Conservation (phyloP, 2,797 vertebrate species). For the Malurus leucopterus region DNA sequence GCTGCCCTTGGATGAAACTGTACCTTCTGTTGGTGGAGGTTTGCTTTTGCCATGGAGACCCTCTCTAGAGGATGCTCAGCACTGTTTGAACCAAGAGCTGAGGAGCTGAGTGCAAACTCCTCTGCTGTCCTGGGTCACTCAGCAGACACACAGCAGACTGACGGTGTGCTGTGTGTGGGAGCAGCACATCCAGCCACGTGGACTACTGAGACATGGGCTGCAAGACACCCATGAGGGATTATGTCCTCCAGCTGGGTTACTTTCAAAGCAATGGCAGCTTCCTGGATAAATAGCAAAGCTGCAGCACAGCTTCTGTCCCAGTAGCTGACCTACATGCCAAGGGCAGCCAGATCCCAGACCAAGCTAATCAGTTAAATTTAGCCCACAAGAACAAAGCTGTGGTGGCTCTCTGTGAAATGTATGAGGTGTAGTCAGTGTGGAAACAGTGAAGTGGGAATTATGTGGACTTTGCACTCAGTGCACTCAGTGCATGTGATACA, state of each 20-base stretch:
- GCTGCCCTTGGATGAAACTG: not conserved
- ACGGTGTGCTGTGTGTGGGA: rapidly evolving
- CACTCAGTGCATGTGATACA: not conserved
- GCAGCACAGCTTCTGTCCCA: not conserved
- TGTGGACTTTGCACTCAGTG: not conserved
- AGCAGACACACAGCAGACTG: not conserved
- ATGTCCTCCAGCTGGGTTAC: not conserved
- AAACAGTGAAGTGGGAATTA: not conserved
- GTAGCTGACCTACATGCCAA: not conserved
- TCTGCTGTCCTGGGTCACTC: not conserved
- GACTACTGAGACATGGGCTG: not conserved
- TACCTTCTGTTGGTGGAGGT: not conserved
- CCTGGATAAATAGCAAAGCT: not conserved
- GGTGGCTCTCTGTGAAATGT: not conserved
- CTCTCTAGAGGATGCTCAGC: not conserved
- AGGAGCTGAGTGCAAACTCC: not conserved
- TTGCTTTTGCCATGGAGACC: not conserved
- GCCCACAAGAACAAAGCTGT: not conserved
- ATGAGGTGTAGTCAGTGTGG: not conserved
- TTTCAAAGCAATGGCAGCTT: not conserved
- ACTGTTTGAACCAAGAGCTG: not conserved
- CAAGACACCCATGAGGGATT: not conserved
- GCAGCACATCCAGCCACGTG: not conserved
- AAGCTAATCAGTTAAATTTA: not conserved
- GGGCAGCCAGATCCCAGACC: not conserved